Base-by-base conservation (phyloP, 1,140 invertebrate genomes). In the Dreissena polymorpha region DNA sequence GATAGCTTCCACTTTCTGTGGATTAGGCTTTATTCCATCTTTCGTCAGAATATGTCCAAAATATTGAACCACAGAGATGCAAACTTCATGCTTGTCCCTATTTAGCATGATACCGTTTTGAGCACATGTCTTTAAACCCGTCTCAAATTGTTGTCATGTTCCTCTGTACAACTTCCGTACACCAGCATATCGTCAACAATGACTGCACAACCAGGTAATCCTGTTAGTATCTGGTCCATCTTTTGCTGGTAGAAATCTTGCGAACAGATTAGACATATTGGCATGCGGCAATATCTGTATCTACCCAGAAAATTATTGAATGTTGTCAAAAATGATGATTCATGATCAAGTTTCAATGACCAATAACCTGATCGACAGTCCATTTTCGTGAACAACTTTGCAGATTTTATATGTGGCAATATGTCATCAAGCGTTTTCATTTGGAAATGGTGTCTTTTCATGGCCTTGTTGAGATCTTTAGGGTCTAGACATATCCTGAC, bases 291-390 rank as follows among this genome's bases (percentile, higher is more conserved):
- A 60, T n/a, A 60, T 60, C 57, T 60, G 21, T 81, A 86, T 21
- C 86, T 63, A 0, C 85, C 91, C 82, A 88, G 89, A 18, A 87
- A 90, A 25, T 89, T 91, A n/a, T 86, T 86, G 57, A 92, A 92
- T 0, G 86, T 87, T 10, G 85, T 86, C 10, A 92, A 53, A 29
- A 83, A 73, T 55, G 87, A 87, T n/a, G 57, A 60, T 23, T 60
- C 57, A n/a, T 60, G 16, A n/a, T 18, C 21, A 18, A 60, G 21
- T 23, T 60, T 23, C 6, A 60, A n/a, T n/a, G 16, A n/a, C 65
- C 65, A 68, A 25, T 68, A 68, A 68, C 65, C 65, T 25, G 65
- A 68, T 68, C 25, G 18, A 5, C 0, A n/a, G 25, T 68, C 29
- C 21, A 68, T 16, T 27, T 21, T 27, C 14, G 65, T 21, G 65